Percentiles rank a stretch among this genome's conserved stretches.
Conservation (phyloP, 2,797 vertebrate species). For the Triplophysa bombifrons region DNA sequence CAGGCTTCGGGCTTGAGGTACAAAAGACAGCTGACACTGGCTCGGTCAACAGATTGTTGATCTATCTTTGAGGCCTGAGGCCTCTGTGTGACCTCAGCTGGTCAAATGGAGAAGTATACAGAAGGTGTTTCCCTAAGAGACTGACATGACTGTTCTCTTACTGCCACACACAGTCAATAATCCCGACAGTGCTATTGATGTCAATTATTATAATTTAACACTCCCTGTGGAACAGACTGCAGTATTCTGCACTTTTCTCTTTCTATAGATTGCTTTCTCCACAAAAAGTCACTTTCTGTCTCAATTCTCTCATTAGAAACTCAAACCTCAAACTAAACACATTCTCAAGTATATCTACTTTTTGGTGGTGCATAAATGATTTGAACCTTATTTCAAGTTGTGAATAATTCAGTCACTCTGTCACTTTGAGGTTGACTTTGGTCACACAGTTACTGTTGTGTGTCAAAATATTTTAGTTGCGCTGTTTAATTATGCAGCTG, state of each 20-base stretch:
- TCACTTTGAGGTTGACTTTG: slow-evolving; percentile 60
- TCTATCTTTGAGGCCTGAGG: neutral
- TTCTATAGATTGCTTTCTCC: slow-evolving; percentile 13
- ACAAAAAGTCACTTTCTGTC: neutral
- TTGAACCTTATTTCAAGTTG: slow-evolving; percentile 63
- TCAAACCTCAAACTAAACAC: slow-evolving; percentile 19
- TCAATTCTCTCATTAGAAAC: slow-evolving; percentile 29
- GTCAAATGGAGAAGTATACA: slow-evolving; percentile 65
- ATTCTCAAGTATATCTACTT: slow-evolving; percentile 32
- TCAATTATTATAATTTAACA: slow-evolving; percentile 51
- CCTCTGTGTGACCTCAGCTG: slow-evolving; percentile 26
- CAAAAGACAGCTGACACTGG: no score
- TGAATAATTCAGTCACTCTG: slow-evolving; percentile 73
- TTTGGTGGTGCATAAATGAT: slow-evolving; percentile 72
- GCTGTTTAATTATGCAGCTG: slow-evolving; percentile 70
- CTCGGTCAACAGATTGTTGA: neutral
- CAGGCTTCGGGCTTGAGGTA: neutral
- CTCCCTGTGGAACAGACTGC: slow-evolving; percentile 30
- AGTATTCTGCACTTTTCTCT: slow-evolving; percentile 26
- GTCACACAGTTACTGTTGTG: slow-evolving; percentile 54
- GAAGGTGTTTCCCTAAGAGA: slow-evolving; percentile 19
- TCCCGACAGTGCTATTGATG: slow-evolving; percentile 46
- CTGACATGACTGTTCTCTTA: slow-evolving; percentile 16
- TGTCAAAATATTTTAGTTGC: slow-evolving; percentile 61
- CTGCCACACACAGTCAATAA: slow-evolving; percentile 40